A percentile compares a stretch with the other conserved stretches of the same genome.
These are phyloP conservation scores for Loripinus fragilis DNA, from an alignment of 2,888 invertebrate genomes.

Conservation along the genomic window DNA sequence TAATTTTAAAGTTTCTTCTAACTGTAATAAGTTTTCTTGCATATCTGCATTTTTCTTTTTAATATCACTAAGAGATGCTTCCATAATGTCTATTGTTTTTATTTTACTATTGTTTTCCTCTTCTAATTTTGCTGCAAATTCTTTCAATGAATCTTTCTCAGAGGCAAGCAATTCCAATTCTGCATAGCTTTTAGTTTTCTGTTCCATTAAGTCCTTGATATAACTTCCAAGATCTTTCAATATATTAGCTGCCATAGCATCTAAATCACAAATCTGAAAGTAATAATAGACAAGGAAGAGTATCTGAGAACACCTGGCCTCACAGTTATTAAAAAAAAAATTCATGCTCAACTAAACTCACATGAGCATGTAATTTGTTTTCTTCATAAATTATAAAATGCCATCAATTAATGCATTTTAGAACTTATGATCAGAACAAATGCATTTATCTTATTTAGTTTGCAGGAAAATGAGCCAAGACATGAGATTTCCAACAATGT, in stretches of 20 bases:
- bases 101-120: conserved; percentile 26
- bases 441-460: too few species aligned
- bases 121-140: conserved; percentile 24
- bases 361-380: too few species aligned
- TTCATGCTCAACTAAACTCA: too few species aligned
- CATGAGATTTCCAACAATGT: too few species aligned
- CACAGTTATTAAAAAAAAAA: too few species aligned
- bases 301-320: too few species aligned
- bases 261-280: conserved; percentile 53
- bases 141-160: conserved; percentile 21
- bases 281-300: too few species aligned
- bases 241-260: conserved; percentile 34
- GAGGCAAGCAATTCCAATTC: conserved; percentile 26
- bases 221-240: conserved; percentile 49
- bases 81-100: conserved; percentile 37
- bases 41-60: conserved; percentile 40
- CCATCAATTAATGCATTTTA: too few species aligned
- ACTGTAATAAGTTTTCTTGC: conserved; percentile 19
- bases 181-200: background rate
- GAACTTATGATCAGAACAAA: too few species aligned
- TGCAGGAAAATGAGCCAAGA: too few species aligned
- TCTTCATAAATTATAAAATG: too few species aligned
- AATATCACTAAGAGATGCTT: conserved; percentile 34
- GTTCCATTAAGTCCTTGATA: conserved; percentile 36
- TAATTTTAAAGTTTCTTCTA: conserved; percentile 25